Evolutionary conservation across 2,888 invertebrate species (phyloP), one percentile per base, ranked within the genome.

Genomic region (Dione juno): DNA sequence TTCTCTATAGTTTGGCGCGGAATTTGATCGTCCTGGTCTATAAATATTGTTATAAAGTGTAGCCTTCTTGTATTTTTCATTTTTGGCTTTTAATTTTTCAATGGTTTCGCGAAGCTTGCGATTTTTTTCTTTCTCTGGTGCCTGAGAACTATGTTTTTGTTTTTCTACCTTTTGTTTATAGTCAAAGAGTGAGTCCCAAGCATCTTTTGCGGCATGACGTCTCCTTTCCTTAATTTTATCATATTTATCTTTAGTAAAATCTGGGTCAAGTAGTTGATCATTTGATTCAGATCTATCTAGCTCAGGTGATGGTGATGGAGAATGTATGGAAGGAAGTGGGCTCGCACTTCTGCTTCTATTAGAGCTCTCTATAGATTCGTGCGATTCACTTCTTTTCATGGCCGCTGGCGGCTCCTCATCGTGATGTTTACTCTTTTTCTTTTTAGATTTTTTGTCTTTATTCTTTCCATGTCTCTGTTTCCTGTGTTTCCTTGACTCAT

Each of bases 71-170:
- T 90, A 92, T 69, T 94, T 93, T 78, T 94, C 94, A 81, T 94
- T 94, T 82, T 95, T 95, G 13, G 95, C 94, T 84, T 95, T 95
- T 14, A 95, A 80, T 81, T 95, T 95, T 83, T 95, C 95, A 67
- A 95, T 95, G 0, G 95, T 95, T 81, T 94, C 94, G 58, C 89
- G 84, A 41, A 94, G 79, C 73, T 93, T 94, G 71, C 89, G 89
- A 80, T 94, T 93, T 80, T 94, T 94, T 21, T 93, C 93, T 78
- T 89, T 93, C 75, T 90, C 93, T 0, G 90, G 87, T 59, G 87
- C 77, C 54, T 83, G 79, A 28, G 87, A 75, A 78, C 87, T 88
- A 75, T 86, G 84, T 78, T 87, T 88, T 78, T 87, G 86, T 81
- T 90, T 90, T 66, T 88, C 90, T 57, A 58, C 64, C 78, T 92